Evolutionary conservation across 2,113 vertebrate species (phyloP).

Genomic region (Syngnathoides biaculeatus): DNA sequence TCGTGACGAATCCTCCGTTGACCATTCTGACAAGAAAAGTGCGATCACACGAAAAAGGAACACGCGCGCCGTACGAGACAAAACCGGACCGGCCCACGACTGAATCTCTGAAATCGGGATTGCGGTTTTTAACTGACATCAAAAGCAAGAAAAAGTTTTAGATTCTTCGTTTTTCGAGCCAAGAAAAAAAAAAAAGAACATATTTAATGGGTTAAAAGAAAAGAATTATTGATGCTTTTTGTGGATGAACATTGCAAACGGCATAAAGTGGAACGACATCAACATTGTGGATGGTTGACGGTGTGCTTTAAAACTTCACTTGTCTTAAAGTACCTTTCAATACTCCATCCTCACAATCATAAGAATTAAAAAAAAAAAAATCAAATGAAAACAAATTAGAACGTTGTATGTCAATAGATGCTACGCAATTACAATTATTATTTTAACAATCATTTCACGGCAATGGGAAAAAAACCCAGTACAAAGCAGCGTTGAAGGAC

Average conservation of each 20-base stretch:
- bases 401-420: slow-evolving; percentile 22
- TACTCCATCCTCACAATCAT: slow-evolving; percentile 23
- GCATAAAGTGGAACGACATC: slow-evolving; percentile 30
- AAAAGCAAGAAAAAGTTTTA: too few relatives aligned
- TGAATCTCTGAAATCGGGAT: too few relatives aligned
- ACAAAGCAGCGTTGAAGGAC: slow-evolving; percentile 61
- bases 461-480: slow-evolving; percentile 54
- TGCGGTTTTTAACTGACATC: too few relatives aligned
- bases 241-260: slow-evolving; percentile 42
- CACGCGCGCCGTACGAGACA: too few relatives aligned
- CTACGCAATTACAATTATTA: slow-evolving; percentile 41
- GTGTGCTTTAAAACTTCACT: slow-evolving; percentile 50
- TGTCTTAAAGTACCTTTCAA: slow-evolving; percentile 25
- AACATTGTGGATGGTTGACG: slow-evolving; percentile 28
- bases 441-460: slow-evolving; percentile 47
- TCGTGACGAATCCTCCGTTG: too few relatives aligned
- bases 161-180: neutral
- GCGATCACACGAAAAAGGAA: too few relatives aligned
- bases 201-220: slow-evolving; percentile 22
- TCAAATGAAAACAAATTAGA: too few relatives aligned
- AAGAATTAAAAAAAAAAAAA: too few relatives aligned
- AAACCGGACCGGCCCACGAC: too few relatives aligned
- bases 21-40: too few relatives aligned
- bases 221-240: slow-evolving; percentile 70
- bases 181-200: neutral